These are phyloP conservation scores for Sphenopsis melanotis DNA, from an alignment of 2,797 vertebrate species.

Conservation along the genomic window DNA sequence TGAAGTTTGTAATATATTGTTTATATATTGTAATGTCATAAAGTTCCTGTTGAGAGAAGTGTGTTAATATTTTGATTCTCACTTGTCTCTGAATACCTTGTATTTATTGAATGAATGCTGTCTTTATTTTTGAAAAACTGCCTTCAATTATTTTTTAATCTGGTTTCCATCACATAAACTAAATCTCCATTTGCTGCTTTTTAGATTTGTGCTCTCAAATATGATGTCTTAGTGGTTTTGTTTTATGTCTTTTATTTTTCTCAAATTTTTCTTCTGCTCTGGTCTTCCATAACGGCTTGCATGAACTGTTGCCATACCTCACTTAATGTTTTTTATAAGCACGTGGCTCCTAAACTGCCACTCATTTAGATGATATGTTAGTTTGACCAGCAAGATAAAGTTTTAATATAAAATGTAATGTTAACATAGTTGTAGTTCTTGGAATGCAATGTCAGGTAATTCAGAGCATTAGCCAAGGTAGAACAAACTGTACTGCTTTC, in stretches of 20 bases:
- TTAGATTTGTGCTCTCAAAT: neutral
- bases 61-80: neutral
- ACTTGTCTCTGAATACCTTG: neutral
- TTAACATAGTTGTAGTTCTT: neutral
- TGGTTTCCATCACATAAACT: neutral
- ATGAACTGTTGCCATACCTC: neutral
- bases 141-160: neutral
- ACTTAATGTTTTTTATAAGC: neutral
- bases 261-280: neutral
- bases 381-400: neutral
- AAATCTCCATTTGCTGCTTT: neutral
- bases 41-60: neutral
- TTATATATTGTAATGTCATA: neutral
- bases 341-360: neutral
- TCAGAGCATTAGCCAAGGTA: neutral
- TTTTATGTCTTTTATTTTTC: neutral
- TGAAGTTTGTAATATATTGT: neutral
- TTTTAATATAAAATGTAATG: neutral
- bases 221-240: neutral
- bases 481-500: neutral
- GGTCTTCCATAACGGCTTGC: neutral
- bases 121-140: neutral
- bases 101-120: neutral
- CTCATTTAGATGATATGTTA: neutral
- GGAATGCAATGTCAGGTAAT: neutral